A percentile compares a stretch with the other conserved stretches of the same genome.
Evolutionary conservation across 2,888 invertebrate species (phyloP).

Genomic region (Temnothorax rugatulus): DNA sequence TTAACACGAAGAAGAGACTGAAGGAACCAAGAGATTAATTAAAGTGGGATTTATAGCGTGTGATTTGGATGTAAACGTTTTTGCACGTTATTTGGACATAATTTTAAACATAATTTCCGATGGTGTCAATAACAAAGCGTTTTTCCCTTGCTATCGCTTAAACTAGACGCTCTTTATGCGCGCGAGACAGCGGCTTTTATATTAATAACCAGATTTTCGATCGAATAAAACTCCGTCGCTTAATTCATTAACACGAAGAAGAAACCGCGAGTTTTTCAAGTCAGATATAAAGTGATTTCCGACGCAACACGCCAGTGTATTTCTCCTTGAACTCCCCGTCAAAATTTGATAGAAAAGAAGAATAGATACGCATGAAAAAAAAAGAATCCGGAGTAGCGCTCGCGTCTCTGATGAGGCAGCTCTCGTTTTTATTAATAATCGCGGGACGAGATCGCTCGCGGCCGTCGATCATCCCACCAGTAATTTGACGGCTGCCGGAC

Average conservation of each 20-base stretch:
- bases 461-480: slow-evolving; percentile 51
- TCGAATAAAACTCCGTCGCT: not conserved
- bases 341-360: slow-evolving; percentile 3
- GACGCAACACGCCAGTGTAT: not conserved
- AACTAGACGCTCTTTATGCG: not conserved
- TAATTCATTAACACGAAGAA: not conserved
- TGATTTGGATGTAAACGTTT: not conserved
- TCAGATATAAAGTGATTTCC: not conserved
- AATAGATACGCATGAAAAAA: not conserved
- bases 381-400: slow-evolving; percentile 3
- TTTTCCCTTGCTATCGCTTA: slow-evolving; percentile 9
- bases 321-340: not conserved
- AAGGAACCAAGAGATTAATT: not conserved
- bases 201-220: slow-evolving; percentile 31
- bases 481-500: slow-evolving; percentile 54
- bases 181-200: slow-evolving; percentile 5
- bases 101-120: slow-evolving; percentile 9
- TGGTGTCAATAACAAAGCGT: no score
- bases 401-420: slow-evolving; percentile 16
- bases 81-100: not conserved
- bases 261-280: not conserved
- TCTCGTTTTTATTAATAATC: slow-evolving; percentile 52
- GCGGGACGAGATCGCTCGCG: slow-evolving; percentile 42
- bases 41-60: not conserved
- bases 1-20: not conserved